Evolutionary conservation across 2,797 vertebrate genomes (phyloP).

Genomic region (Megaceryle alcyon): DNA sequence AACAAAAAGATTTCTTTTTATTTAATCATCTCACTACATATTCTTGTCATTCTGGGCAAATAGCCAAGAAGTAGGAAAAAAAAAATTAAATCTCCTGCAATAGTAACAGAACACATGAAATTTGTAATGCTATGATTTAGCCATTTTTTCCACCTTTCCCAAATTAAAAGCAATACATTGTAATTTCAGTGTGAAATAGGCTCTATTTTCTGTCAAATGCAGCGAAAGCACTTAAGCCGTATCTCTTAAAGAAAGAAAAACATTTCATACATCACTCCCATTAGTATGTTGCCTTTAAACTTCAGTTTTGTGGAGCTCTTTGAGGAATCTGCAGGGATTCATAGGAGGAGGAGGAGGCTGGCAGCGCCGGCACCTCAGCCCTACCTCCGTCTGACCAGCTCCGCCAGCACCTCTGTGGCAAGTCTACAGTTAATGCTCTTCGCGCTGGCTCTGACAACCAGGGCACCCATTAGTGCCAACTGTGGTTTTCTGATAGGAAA

Average conservation of each 20-base stretch:
- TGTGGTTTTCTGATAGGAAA: background rate
- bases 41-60: slow-evolving; percentile 67
- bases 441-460: background rate
- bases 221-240: background rate
- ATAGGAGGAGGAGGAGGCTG: background rate
- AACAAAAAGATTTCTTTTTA: slow-evolving; percentile 27
- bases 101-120: slow-evolving; percentile 54
- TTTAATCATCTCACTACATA: slow-evolving; percentile 49
- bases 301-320: background rate
- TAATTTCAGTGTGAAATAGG: slow-evolving; percentile 26
- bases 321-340: background rate
- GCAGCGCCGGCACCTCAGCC: slow-evolving; percentile 1
- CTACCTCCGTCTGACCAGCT: accelerated
- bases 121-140: slow-evolving; percentile 28
- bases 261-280: background rate
- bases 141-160: slow-evolving; percentile 29
- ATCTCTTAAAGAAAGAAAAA: slow-evolving; percentile 32
- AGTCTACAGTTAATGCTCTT: accelerated
- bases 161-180: slow-evolving; percentile 11
- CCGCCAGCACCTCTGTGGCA: accelerated
- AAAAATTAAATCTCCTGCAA: slow-evolving; percentile 43
- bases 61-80: slow-evolving; percentile 41
- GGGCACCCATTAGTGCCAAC: background rate
- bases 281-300: background rate
- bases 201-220: slow-evolving; percentile 24